These are phyloP conservation scores for Apistogramma diplotaenia DNA, from an alignment of 2,113 vertebrate genomes.

Conservation along the genomic window DNA sequence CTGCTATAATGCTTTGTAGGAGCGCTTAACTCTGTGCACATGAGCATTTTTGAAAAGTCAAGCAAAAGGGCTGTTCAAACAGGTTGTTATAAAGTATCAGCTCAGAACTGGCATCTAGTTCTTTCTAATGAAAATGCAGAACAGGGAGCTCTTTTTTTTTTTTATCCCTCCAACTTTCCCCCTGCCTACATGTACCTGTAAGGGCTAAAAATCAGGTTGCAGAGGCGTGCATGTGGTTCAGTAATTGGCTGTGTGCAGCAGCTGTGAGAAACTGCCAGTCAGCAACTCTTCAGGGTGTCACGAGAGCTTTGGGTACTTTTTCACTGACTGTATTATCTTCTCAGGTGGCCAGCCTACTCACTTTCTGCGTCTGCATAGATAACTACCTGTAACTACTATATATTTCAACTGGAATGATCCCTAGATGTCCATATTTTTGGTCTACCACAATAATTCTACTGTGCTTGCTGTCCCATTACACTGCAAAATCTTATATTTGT, in stretches of 20 bases:
- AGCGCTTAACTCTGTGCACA: constrained; percentile 11
- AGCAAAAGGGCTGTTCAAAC: background rate
- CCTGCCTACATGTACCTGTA: background rate
- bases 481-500: background rate
- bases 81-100: constrained; percentile 8
- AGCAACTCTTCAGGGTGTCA: constrained; percentile 10
- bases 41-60: constrained; percentile 7
- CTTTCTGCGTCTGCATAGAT: background rate
- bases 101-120: background rate
- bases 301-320: background rate
- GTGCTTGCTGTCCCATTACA: fast-evolving
- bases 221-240: background rate
- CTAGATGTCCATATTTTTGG: background rate
- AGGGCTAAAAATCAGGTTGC: background rate
- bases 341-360: background rate
- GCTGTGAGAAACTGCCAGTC: background rate
- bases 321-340: background rate
- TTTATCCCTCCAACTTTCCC: background rate
- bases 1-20: constrained; percentile 30
- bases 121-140: constrained; percentile 66
- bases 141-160: background rate
- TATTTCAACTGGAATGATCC: background rate
- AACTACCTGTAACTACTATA: background rate
- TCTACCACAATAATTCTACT: background rate
- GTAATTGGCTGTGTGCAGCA: background rate